Evolutionary conservation across 2,797 vertebrate species (phyloP).

Genomic region (Gymnoscopelus microlampas): DNA sequence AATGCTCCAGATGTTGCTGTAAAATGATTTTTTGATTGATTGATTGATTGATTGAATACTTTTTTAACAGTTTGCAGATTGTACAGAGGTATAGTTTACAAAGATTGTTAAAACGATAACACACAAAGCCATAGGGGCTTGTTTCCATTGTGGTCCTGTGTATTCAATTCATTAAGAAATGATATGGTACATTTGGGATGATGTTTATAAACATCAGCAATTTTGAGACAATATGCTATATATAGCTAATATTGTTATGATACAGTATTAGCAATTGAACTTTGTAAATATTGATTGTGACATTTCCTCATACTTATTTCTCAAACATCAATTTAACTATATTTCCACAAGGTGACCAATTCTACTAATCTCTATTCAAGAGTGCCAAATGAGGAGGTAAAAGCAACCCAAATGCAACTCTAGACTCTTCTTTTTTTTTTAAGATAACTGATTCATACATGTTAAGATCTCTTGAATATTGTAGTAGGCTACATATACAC

Average conservation of each 20-base stretch:
- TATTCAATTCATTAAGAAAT: no score
- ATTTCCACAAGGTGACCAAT: not conserved
- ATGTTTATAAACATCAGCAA: not conserved
- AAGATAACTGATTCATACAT: slow-evolving; percentile 1
- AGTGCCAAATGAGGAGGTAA: slow-evolving; percentile 38
- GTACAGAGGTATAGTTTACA: no score
- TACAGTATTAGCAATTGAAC: slow-evolving; percentile 1
- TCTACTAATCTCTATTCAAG: slow-evolving; percentile 1
- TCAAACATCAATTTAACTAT: no score
- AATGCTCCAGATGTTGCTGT: no score
- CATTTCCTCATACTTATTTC: no score
- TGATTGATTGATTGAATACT: no score
- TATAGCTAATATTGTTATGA: slow-evolving; percentile 5
- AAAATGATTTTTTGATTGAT: not conserved
- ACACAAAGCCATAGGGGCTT: no score
- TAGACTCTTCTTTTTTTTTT: not conserved
- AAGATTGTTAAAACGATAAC: no score
- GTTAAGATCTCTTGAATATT: not conserved
- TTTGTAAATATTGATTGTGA: no score
- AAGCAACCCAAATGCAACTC: slow-evolving; percentile 32
- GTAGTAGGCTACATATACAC: no score
- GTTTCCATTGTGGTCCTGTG: no score
- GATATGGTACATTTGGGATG: slow-evolving; percentile 4
- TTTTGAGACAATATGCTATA: not conserved
- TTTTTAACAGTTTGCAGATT: no score